These are phyloP conservation scores for Hucho hucho DNA, from an alignment of 2,113 vertebrate genomes.

Conservation along the genomic window DNA sequence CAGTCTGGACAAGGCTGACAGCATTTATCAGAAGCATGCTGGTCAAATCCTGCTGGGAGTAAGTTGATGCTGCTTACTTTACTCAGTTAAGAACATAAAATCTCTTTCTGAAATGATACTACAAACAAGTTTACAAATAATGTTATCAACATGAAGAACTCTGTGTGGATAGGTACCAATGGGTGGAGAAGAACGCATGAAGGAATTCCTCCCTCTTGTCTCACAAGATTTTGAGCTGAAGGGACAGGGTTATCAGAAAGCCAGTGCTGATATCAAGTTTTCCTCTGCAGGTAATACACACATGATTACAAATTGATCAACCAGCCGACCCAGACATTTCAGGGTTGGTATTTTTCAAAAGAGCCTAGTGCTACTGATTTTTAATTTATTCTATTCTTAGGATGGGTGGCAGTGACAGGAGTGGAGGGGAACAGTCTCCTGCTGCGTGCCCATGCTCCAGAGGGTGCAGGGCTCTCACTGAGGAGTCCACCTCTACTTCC, in stretches of 20 bases:
- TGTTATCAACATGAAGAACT: neutral
- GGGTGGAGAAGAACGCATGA: slow-evolving; percentile 89
- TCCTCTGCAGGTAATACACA: slow-evolving; percentile 84
- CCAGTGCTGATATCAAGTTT: slow-evolving; percentile 88
- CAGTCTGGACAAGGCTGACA: slow-evolving; percentile 76
- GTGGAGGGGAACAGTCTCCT: slow-evolving; percentile 59
- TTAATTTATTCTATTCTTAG: slow-evolving; percentile 55
- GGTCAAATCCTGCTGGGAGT: slow-evolving; percentile 82
- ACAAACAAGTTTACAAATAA: neutral
- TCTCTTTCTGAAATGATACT: neutral
- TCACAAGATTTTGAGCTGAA: slow-evolving; percentile 80
- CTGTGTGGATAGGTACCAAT: slow-evolving; percentile 76
- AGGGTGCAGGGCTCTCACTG: slow-evolving; percentile 59
- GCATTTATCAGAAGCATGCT: slow-evolving; percentile 79
- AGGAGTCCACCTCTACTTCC: slow-evolving; percentile 83
- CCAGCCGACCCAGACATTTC: neutral
- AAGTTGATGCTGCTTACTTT: slow-evolving; percentile 33
- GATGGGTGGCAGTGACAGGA: slow-evolving; percentile 90
- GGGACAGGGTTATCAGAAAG: slow-evolving; percentile 75
- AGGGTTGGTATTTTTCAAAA: neutral
- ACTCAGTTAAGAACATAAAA: too few species aligned
- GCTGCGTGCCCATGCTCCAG: slow-evolving; percentile 78
- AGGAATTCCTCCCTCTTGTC: slow-evolving; percentile 80
- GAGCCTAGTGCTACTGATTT: neutral
- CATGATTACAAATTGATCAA: neutral